Base-by-base conservation (phyloP, 2,113 vertebrate species). In the Cisticola juncidis region DNA sequence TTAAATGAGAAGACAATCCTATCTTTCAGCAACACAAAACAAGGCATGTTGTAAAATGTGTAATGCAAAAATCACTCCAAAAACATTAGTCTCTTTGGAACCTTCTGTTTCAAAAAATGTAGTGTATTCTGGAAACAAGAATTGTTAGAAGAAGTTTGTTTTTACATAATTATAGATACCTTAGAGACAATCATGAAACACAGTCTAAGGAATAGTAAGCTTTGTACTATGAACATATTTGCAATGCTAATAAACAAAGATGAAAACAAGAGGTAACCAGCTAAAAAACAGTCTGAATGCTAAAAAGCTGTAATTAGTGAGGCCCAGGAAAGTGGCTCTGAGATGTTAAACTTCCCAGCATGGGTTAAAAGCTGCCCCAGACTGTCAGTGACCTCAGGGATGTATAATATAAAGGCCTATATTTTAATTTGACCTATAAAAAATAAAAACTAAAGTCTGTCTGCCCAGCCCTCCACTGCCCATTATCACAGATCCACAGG, bases 51-150 rank as follows among this genome's bases (percentile, higher is more conserved):
- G 56, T 50, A 87, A 93, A 93, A 78, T 48, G 19, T 65, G 28
- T 79, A 93, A 85, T 71, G 19, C 23, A 92, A 35, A 82, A 61
- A 93, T 93, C 88, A 93, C 40, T 93, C 44, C 40, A 31, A 87
- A 94, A 77, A 8, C 81, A 85, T 28, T 23, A 33, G 21, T 89
- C 53, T 5, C 90, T 95, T 89, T 96, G 90, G 86, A 96, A 88
- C 71, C 35, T 94, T 84, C 89, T 31, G 24, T 58, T 86, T 72
- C 54, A 62, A 64, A 72, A 92, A 72, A 33, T 22, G 3, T 11
- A 79, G 11, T 31, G 26, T 36, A 22, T 29, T 81, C 61, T 89
- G 86, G 31, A 58, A 83, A 78, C 3, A 40, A 40, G 35, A 66
- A 50, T 42, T 64, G 18, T 76, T 89, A 45, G 66, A 81, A 90